Conservation (phyloP, 2,113 vertebrate genomes). For the Sciurus niger region DNA sequence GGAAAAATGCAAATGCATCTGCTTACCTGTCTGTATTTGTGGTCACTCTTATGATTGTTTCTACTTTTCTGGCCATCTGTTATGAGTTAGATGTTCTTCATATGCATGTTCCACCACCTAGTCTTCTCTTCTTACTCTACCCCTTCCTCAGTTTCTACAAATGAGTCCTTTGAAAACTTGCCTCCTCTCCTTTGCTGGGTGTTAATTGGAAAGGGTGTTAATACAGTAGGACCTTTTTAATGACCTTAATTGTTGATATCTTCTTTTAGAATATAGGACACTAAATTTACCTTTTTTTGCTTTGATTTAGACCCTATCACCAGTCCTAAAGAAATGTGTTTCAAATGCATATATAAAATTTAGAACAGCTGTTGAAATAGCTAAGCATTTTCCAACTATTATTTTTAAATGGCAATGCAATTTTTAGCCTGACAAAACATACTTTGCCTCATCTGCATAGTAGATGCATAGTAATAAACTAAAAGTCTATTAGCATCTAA, state of each 20-base stretch:
- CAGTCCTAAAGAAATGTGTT: slow-evolving; percentile 35
- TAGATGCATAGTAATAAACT: slow-evolving; percentile 28
- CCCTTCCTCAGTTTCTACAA: not conserved
- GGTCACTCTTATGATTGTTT: not conserved
- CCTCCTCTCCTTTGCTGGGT: not conserved
- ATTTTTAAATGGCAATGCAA: slow-evolving; percentile 50
- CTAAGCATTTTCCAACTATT: slow-evolving; percentile 41
- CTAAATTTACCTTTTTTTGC: slow-evolving; percentile 12
- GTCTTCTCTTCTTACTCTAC: not conserved
- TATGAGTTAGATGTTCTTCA: not conserved
- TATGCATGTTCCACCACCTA: not conserved
- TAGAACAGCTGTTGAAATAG: slow-evolving; percentile 32
- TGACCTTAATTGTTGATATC: not conserved
- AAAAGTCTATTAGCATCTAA: not conserved
- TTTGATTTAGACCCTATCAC: not conserved
- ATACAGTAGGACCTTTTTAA: not conserved
- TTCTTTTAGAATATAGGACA: not conserved
- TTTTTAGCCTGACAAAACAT: slow-evolving; percentile 48
- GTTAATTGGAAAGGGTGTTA: not conserved
- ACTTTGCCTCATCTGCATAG: slow-evolving; percentile 44
- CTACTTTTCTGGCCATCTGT: not conserved
- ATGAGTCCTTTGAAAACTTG: not conserved
- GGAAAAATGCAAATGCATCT: not conserved
- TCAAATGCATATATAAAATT: slow-evolving; percentile 34
- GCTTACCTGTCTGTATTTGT: not conserved